Base-by-base conservation (phyloP, 2,888 invertebrate species). In the Caenorhabditis zanzibari region DNA sequence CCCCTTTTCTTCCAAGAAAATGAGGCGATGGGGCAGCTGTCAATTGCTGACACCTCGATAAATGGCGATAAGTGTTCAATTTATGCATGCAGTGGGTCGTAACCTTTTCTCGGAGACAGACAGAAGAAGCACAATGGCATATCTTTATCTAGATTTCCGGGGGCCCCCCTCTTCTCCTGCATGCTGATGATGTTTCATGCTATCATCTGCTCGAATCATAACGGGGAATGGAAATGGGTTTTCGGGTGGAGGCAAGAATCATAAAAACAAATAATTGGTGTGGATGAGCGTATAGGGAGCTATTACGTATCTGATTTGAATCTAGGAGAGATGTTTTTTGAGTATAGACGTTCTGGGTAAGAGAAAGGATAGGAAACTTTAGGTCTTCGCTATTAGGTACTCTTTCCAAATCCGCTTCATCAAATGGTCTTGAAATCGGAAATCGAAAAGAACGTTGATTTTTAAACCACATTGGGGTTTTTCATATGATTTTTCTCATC, bases 131-230 rank as follows among this genome's bases (percentile, higher is more conserved):
- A 72, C 79, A 72, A 72, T 72, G 58, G 64, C 64, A 66, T 69
- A 74, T 74, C 59, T 54, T 77, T 82, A 82, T 82, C 82, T 84
- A 52, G 84, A 75, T 84, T 81, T 72, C 71, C 81, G 82, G 74
- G n/a, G 16, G 12, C 44, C 44, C 14, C 44, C 14, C 14, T 16
- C 44, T 47, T 10, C 19, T 22, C 14, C 22, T 61, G 77, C 77
- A 68, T 58, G 35, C 44, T 58, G 49, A 47, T 58, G 72, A 64
- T 66, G 72, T 66, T 71, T 79, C 69, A 71, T 63, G 71, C 44
- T 69, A 76, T 76, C 63, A 61, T 71, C 68, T 76, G 54, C 66
- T 59, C 75, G 49, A 47, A 68, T 68, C 38, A 68, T 68, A 68
- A 68, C 68, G 59, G 74, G n/a, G 32, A 19, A 28, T 16, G 26